Base-by-base conservation (phyloP, 2,888 invertebrate species). In the Parascotia fuliginaria region DNA sequence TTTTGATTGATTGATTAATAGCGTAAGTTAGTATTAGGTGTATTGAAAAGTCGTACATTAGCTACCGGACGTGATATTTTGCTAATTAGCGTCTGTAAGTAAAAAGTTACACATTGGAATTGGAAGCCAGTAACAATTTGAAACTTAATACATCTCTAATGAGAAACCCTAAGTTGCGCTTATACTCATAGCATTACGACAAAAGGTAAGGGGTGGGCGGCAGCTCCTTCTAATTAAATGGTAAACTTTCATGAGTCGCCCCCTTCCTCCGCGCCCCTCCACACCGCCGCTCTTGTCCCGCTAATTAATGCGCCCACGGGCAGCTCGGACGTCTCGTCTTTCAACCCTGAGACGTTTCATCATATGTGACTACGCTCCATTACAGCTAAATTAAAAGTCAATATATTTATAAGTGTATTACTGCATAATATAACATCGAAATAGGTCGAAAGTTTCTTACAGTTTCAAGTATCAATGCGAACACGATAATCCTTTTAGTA, bases 401-500 rank as follows among this genome's bases (percentile, higher is more conserved):
- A 15, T 16, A 36, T 14, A 7, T 3, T 19, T 29, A 1, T 29
- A 40, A 31, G 37, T 29, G 34, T 29, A 14, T 41, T 36, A 33
- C 39, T 34, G 13, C 29, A 42, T 54, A 51, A 58, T 58, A 44
- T 46, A 47, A 53, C 55, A 54, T 57, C 41, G 45, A 55, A 55
- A 62, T 61, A 53, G 54, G 51, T 51, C 42, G 41, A 58, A 70
- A 75, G 60, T 80, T 81, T 73, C 64, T 60, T 73, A 65, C 71
- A 67, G 61, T 72, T 64, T 69, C 69, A 77, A 83, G 81, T 83
- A 79, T 85, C 85, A 82, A 84, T 85, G 73, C 72, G 83, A 84
- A 90, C 91, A 91, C 79, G 83, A 89, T 86, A 90, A 89, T 87
- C 91, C 91, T 91, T 91, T 91, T 89, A 91, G 87, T 66, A 83